Evolutionary conservation across 2,113 vertebrate genomes (phyloP).

Genomic region (Poicephalus gulielmi): DNA sequence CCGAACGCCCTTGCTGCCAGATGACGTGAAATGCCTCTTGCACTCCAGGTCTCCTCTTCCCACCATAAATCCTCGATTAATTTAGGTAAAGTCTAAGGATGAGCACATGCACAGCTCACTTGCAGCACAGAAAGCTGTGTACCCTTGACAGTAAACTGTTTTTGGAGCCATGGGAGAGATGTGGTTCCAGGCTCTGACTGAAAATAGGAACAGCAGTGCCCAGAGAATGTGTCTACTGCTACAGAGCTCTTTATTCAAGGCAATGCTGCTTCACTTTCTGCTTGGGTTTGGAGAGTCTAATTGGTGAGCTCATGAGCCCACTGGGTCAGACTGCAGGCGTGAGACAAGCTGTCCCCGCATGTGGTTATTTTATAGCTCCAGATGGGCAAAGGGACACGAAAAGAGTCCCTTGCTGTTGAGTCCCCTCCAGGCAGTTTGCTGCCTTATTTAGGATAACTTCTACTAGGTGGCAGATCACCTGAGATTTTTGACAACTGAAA

Average conservation of each 20-base stretch:
- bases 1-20: neutral
- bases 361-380: neutral
- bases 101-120: fast-evolving
- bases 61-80: neutral
- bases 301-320: neutral
- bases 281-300: neutral
- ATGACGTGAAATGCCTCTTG: neutral
- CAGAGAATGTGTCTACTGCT: fast-evolving
- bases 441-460: neutral
- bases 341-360: neutral
- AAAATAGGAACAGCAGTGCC: neutral
- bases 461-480: neutral
- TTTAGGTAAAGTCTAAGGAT: neutral
- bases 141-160: fast-evolving
- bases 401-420: neutral
- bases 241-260: neutral
- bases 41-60: neutral
- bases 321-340: fast-evolving
- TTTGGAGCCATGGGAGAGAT: neutral
- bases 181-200: neutral
- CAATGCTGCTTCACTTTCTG: neutral
- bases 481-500: neutral
- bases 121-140: neutral
- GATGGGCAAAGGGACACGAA: neutral
- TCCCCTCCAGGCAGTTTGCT: neutral